phyloP scores from a whole-genome alignment of 1,140 invertebrate genomes.

The Trialeurodes vaporariorum region DNA sequence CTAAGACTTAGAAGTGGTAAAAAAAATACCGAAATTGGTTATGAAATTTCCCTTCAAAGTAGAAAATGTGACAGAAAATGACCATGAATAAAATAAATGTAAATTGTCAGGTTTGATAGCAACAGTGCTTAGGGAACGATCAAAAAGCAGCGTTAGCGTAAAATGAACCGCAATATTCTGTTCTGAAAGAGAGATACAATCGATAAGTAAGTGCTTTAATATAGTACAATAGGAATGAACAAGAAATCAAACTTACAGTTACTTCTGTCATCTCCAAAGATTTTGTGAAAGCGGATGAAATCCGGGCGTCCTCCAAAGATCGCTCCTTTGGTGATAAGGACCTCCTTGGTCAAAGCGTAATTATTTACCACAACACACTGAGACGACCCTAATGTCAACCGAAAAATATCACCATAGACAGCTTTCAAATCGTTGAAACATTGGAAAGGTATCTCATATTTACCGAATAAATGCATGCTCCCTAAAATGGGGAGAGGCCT shows the following conservation, averaged over 20 bases:
- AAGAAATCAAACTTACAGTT: conserved; percentile 66
- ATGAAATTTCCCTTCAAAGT: too few relatives aligned
- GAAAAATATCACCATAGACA: conserved; percentile 62
- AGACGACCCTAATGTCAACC: conserved; percentile 52
- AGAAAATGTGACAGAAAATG: too few relatives aligned
- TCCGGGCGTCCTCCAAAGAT: conserved; percentile 69
- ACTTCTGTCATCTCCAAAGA: conserved; percentile 61
- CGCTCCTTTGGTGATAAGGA: conserved; percentile 64
- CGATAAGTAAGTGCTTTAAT: too few relatives aligned
- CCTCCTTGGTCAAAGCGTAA: conserved; percentile 57
- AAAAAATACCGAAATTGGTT: too few relatives aligned
- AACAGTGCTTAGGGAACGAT: too few relatives aligned
- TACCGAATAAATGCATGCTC: conserved; percentile 51
- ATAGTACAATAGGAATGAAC: too few relatives aligned
- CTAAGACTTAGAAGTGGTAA: too few relatives aligned
- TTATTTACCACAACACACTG: conserved; percentile 66
- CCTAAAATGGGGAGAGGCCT: conserved; percentile 57
- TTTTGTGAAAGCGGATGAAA: conserved; percentile 57
- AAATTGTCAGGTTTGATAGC: too few relatives aligned
- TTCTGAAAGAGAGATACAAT: too few relatives aligned
- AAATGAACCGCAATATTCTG: too few relatives aligned
- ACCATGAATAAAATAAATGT: too few relatives aligned
- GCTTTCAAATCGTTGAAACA: conserved; percentile 55
- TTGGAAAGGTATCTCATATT: conserved; percentile 53
- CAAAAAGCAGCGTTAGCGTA: too few relatives aligned